Conservation (phyloP, 2,888 invertebrate genomes). For the Epistrophella euchroma region DNA sequence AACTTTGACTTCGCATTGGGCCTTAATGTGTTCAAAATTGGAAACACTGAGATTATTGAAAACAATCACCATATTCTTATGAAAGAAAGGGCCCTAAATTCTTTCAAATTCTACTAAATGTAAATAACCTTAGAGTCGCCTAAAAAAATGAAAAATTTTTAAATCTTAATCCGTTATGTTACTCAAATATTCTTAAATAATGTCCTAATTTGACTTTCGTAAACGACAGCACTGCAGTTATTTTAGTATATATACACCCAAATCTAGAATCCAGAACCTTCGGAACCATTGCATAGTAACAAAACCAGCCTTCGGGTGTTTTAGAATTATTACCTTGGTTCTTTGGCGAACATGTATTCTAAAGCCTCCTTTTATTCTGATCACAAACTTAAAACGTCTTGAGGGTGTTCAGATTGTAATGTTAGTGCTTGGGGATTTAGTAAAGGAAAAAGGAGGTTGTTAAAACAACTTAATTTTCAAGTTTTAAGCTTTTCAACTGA, state of each 20-base stretch:
- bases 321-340: slow-evolving; percentile 69
- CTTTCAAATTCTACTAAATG: no score
- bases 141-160: neutral
- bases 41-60: no score
- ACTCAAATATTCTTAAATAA: neutral
- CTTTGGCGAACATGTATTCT: slow-evolving; percentile 55
- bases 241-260: neutral
- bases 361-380: slow-evolving; percentile 32
- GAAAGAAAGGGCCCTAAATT: no score
- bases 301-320: slow-evolving; percentile 58
- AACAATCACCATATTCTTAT: no score
- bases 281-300: slow-evolving; percentile 20
- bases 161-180: neutral
- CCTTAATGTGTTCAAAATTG: no score
- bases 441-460: slow-evolving; percentile 1
- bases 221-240: slow-evolving; percentile 6
- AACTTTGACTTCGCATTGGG: no score
- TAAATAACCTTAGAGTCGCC: no score
- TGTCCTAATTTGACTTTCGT: neutral
- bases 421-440: slow-evolving; percentile 21
- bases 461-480: slow-evolving; percentile 66
- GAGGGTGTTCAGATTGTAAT: slow-evolving; percentile 28
- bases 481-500: slow-evolving; percentile 58
- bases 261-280: neutral
- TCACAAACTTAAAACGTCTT: slow-evolving; percentile 58